phyloP scores from a whole-genome alignment of 1,140 invertebrate species.

The Microplitis mediator region DNA sequence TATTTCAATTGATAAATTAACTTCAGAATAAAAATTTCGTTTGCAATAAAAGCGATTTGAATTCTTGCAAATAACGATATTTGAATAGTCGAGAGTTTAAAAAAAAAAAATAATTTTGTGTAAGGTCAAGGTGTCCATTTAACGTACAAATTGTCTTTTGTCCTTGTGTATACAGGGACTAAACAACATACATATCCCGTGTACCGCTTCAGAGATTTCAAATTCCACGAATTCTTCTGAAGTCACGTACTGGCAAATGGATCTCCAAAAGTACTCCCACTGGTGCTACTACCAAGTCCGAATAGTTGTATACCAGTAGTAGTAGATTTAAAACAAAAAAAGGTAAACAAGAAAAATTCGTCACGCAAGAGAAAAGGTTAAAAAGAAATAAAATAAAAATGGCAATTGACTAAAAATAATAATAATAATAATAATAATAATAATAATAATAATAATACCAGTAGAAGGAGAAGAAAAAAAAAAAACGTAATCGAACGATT shows the following conservation, averaged over 20 bases:
- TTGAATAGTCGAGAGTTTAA: too few relatives aligned
- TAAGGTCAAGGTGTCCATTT: conserved; percentile 21
- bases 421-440: background rate
- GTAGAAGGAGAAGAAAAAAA: background rate
- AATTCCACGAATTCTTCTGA: conserved; percentile 22
- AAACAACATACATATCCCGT: background rate
- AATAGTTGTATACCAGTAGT: background rate
- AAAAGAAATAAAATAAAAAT: background rate
- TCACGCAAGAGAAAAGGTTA: background rate
- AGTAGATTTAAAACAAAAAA: background rate
- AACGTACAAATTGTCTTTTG: conserved; percentile 16
- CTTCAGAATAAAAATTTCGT: too few relatives aligned
- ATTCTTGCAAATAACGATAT: too few relatives aligned
- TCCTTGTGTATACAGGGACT: background rate
- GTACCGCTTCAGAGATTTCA: conserved; percentile 2
- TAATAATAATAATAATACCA: background rate
- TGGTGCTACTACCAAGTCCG: background rate
- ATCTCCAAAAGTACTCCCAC: conserved; percentile 20
- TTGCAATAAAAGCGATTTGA: too few relatives aligned
- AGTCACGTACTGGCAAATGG: conserved; percentile 28
- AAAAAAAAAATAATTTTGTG: background rate
- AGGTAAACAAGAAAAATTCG: background rate
- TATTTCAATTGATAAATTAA: too few relatives aligned
- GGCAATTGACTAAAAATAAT: background rate
- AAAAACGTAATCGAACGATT: background rate